These are phyloP conservation scores for Umimayanthus chanpuru DNA, from an alignment of 92 coral and sea anemone species.

Conservation along the genomic window DNA sequence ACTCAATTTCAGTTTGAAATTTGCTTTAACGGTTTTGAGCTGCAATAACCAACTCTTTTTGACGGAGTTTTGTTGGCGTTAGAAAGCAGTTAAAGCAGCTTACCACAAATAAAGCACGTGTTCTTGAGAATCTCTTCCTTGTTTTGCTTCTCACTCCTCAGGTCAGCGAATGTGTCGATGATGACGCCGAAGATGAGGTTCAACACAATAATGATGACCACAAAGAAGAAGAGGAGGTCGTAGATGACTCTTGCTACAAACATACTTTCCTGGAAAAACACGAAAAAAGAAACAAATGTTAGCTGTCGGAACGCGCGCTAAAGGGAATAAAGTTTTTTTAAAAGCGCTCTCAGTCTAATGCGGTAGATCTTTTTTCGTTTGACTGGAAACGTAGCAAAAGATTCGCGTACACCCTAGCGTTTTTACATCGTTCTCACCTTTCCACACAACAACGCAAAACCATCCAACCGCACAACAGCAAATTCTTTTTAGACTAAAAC, in stretches of 20 bases:
- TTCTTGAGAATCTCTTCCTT: conserved; percentile 96
- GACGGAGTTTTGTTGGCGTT: neutral
- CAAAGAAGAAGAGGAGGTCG: conserved; percentile 93
- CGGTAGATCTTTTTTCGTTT: too few relatives aligned
- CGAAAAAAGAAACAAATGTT: neutral
- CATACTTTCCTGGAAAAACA: conserved; percentile 75
- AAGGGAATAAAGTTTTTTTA: too few relatives aligned
- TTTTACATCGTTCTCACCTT: too few relatives aligned
- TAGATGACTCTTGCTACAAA: conserved; percentile 96
- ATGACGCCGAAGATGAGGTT: conserved; percentile 98
- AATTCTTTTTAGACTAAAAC: neutral
- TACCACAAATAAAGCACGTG: conserved; percentile 98
- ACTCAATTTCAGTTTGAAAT: too few relatives aligned
- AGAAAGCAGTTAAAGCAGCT: conserved; percentile 44
- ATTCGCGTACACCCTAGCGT: too few relatives aligned
- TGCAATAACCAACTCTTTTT: neutral
- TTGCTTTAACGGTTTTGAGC: too few relatives aligned
- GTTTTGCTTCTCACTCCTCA: conserved; percentile 98
- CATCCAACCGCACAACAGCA: neutral
- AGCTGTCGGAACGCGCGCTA: neutral
- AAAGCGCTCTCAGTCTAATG: too few relatives aligned
- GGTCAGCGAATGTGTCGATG: conserved; percentile 97
- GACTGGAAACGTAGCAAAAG: too few relatives aligned
- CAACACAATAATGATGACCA: conserved; percentile 94
- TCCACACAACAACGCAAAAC: neutral